Base-by-base conservation (phyloP, 2,113 vertebrate species). In the Seriola rivoliana region DNA sequence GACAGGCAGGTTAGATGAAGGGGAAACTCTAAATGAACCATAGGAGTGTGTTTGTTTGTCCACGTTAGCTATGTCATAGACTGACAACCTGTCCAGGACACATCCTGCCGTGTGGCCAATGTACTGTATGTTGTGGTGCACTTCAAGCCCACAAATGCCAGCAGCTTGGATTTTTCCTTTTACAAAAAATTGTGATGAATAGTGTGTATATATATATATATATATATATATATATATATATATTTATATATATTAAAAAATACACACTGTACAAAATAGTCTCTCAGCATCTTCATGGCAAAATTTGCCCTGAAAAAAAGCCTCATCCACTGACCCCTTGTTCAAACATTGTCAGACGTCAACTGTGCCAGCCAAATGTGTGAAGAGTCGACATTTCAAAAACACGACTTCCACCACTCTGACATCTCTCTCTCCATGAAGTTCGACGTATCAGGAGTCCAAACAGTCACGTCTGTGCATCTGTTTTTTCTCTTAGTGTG, bases 401-500 rank as follows among this genome's bases (percentile, higher is more conserved):
- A 80, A 82, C 59, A 69, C 34, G 57, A 16, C 38, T 55, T 54
- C 52, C 19, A 0, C 2, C 25, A n/a, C 44, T 67, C 54, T 80
- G 57, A 82, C 71, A 78, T 68, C 72, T 88, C 38, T 73, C 65
- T 73, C 85, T 84, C 64, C 74, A 75, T 80, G 44, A 81, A 78
- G 74, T 74, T 76, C 68, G 54, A 48, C 71, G 12, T 40, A 76
- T 74, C 58, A 85, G 72, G 44, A 85, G 84, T 65, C 68, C 65
- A 74, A 86, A 87, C 73, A 84, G 80, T 78, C 79, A 32, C 57
- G 78, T 5, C 52, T 65, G 48, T 44, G 57, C 84, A 90, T 95
- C 95, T 96, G 95, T 71, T 95, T 95, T 95, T 81, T 81, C 86
- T 90, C 78, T 95, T 80, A 92, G 82, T n/a, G 29, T 88, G 87